Conservation (phyloP, 1,140 invertebrate species). For the Akabosia matsudoensis region DNA sequence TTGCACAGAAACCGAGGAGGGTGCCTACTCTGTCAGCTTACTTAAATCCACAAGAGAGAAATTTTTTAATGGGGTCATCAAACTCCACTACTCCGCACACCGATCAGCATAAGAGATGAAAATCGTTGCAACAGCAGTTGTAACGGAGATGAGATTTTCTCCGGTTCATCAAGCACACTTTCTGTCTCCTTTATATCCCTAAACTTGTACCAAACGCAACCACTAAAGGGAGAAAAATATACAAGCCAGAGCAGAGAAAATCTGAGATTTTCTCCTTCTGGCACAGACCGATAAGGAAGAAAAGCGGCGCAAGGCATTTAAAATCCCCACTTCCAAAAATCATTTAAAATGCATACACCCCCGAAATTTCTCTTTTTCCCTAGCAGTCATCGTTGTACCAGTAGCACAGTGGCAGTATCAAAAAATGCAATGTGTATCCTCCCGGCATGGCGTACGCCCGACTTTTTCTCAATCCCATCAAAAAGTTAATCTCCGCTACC, state of each 20-base stretch:
- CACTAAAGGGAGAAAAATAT: neutral
- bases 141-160: conserved; percentile 14
- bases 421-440: conserved; percentile 3
- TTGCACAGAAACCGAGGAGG: neutral
- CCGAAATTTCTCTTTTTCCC: neutral
- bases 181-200: neutral
- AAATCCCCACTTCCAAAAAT: neutral
- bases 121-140: too few species aligned
- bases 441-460: neutral
- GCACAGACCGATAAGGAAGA: neutral
- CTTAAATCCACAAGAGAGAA: neutral
- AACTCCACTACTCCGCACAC: neutral
- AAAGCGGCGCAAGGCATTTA: conserved; percentile 2
- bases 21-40: neutral
- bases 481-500: conserved; percentile 21
- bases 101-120: too few species aligned
- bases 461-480: conserved; percentile 16
- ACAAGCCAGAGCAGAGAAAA: too few species aligned
- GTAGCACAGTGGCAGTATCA: neutral
- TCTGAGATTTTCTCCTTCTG: conserved; percentile 1
- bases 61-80: conserved; percentile 22
- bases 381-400: too few species aligned
- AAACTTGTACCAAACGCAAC: neutral
- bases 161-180: neutral
- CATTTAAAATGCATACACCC: conserved; percentile 6